phyloP scores from a whole-genome alignment of 2,888 invertebrate species.

The Seira sanloemensis region DNA sequence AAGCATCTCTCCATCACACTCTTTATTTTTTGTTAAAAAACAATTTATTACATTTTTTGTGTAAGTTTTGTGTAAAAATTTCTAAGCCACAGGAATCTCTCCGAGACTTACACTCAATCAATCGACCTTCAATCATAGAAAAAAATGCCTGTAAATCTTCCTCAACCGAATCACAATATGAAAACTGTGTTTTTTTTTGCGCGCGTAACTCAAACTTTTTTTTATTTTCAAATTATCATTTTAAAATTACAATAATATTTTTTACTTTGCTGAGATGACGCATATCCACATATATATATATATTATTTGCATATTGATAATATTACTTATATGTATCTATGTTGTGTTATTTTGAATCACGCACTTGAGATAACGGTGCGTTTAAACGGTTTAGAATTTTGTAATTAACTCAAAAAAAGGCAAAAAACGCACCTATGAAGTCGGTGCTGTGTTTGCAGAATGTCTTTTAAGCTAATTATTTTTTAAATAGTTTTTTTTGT shows the following conservation, averaged over 20 bases:
- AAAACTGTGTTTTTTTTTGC: conserved; percentile 51
- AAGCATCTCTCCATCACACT: too few relatives aligned
- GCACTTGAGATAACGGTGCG: conserved; percentile 62
- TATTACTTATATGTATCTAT: not conserved
- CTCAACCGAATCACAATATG: conserved; percentile 57
- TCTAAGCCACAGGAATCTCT: conserved; percentile 50
- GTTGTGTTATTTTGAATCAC: too few relatives aligned
- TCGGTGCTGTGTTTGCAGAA: too few relatives aligned
- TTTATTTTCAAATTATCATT: conserved; percentile 12
- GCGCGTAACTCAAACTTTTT: conserved; percentile 16
- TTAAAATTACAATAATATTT: conserved; percentile 10
- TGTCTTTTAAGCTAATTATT: too few relatives aligned
- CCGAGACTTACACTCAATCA: conserved; percentile 36
- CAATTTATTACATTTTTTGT: not conserved
- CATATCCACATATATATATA: too few relatives aligned
- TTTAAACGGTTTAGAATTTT: not conserved
- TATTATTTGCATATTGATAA: not conserved
- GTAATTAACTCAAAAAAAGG: not conserved
- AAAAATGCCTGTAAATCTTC: too few relatives aligned
- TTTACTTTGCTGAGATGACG: not conserved
- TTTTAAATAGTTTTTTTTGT: not conserved
- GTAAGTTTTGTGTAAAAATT: conserved; percentile 1
- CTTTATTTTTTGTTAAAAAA: too few relatives aligned
- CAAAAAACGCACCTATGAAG: conserved; percentile 50
- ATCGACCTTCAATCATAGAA: not conserved